These are phyloP conservation scores for Anoura caudifer DNA, from an alignment of 2,113 vertebrate genomes.

Conservation along the genomic window DNA sequence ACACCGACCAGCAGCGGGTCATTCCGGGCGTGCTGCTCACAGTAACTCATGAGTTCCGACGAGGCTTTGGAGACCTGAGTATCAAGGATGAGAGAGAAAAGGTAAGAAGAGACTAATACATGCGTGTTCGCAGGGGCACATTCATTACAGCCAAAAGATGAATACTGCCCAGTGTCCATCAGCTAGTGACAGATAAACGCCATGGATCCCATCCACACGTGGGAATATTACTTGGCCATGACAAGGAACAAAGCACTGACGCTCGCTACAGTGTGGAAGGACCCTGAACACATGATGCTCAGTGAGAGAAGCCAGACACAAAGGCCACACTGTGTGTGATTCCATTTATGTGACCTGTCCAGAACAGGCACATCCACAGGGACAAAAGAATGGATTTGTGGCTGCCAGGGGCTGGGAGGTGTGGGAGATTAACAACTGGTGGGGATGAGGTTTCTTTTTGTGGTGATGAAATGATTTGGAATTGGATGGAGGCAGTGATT, in stretches of 20 bases:
- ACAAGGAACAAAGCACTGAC: accelerated
- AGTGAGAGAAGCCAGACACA: not conserved
- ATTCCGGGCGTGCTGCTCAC: conserved; percentile 92
- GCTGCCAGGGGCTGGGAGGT: not conserved
- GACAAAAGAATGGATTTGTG: accelerated
- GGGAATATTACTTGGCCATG: not conserved
- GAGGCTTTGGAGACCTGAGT: conserved; percentile 94
- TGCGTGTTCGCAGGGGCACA: accelerated
- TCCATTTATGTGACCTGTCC: accelerated
- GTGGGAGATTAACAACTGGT: not conserved
- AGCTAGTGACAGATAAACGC: accelerated
- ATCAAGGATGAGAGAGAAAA: not conserved
- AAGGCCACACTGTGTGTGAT: accelerated
- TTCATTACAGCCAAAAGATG: accelerated
- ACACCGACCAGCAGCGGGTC: conserved; percentile 96
- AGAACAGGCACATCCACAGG: accelerated
- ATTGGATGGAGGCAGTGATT: too few species aligned
- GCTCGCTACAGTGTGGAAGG: accelerated
- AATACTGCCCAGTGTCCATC: accelerated
- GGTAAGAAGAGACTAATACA: not conserved
- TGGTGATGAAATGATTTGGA: not conserved
- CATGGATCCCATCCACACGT: accelerated
- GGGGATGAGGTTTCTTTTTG: not conserved
- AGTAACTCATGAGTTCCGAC: conserved; percentile 96
- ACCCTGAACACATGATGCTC: accelerated